These are phyloP conservation scores for Neocrepidodera transversa DNA, from an alignment of 2,888 invertebrate species.

Conservation along the genomic window DNA sequence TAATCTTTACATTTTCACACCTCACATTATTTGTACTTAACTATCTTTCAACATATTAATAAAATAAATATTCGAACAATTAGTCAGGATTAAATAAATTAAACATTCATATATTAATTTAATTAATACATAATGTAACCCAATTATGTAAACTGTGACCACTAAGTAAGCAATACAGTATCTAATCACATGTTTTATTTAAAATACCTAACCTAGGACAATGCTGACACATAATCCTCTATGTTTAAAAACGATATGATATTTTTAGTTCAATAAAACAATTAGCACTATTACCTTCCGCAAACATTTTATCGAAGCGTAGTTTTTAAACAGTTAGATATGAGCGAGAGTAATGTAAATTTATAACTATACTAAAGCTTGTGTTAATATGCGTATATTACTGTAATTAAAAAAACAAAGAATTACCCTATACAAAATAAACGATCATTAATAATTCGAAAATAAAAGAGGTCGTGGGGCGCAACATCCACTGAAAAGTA, in stretches of 20 bases:
- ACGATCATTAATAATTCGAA: no score
- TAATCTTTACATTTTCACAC: not conserved
- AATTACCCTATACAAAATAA: no score
- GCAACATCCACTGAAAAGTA: no score
- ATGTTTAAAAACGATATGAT: conserved; percentile 12
- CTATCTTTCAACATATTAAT: not conserved
- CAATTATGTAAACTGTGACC: conserved; percentile 11
- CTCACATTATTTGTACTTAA: not conserved
- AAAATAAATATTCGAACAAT: not conserved
- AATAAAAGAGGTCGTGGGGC: no score
- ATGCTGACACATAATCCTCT: conserved; percentile 7
- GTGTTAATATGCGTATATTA: no score
- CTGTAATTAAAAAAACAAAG: no score
- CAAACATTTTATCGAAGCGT: not conserved
- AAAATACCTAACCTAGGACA: conserved; percentile 17
- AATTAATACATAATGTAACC: not conserved
- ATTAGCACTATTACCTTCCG: conserved; percentile 12
- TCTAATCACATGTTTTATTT: conserved; percentile 13
- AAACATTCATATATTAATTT: conserved; percentile 4
- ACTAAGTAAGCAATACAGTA: conserved; percentile 5
- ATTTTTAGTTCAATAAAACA: conserved; percentile 10
- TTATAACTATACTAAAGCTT: no score
- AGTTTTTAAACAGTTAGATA: no score
- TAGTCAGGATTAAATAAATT: no score
- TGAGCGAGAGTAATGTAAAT: no score